A percentile compares a stretch with the other conserved stretches of the same genome.
Conservation (phyloP, 2,888 invertebrate genomes). For the Hartigia nigra region DNA sequence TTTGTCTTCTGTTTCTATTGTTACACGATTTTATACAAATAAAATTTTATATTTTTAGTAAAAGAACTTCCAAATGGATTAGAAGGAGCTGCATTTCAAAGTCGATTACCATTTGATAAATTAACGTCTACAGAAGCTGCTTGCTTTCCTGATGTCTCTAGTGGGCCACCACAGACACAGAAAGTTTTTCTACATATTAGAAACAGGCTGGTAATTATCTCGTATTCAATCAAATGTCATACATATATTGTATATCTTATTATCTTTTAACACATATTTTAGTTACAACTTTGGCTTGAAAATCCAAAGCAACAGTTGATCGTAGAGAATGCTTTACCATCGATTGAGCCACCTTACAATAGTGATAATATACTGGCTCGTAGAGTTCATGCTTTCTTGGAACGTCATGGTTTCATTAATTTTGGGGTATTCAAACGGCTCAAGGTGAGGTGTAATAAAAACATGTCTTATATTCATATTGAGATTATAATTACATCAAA, state of each 20-base stretch:
- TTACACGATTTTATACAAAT: neutral
- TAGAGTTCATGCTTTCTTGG: conserved; percentile 90
- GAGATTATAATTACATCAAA: conserved; percentile 11
- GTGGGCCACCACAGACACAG: conserved; percentile 82
- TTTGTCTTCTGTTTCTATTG: conserved; percentile 11
- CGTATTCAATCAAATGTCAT: conserved; percentile 3
- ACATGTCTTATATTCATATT: conserved; percentile 11
- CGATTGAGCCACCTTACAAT: conserved; percentile 91
- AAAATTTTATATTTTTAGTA: conserved; percentile 41
- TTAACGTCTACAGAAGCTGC: conserved; percentile 94
- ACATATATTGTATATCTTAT: conserved; percentile 9
- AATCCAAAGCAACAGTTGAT: conserved; percentile 93
- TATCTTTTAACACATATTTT: conserved; percentile 33
- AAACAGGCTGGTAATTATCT: conserved; percentile 77
- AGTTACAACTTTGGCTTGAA: conserved; percentile 93
- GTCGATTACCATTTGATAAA: conserved; percentile 93
- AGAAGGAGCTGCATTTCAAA: conserved; percentile 95
- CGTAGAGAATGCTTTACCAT: conserved; percentile 82
- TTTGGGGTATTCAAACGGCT: conserved; percentile 94
- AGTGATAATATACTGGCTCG: conserved; percentile 87
- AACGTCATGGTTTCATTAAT: conserved; percentile 97
- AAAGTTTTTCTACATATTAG: conserved; percentile 92
- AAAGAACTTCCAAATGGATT: conserved; percentile 70
- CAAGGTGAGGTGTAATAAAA: conserved; percentile 71
- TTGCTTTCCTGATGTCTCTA: conserved; percentile 91